A percentile compares a stretch with the other conserved stretches of the same genome.
Conservation (phyloP, 2,888 invertebrate genomes). For the Diplolepis rosae region DNA sequence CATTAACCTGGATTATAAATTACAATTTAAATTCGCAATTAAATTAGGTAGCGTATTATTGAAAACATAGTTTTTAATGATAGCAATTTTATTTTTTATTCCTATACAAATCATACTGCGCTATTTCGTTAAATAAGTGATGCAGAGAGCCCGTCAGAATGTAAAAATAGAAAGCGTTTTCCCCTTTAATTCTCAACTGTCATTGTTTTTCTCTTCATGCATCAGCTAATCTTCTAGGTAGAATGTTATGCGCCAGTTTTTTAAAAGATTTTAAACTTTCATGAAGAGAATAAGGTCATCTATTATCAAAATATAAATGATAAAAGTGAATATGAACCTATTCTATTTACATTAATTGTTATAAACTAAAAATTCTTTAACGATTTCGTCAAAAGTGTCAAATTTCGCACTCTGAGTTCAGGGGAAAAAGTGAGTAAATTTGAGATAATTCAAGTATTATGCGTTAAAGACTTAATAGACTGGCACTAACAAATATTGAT, state of each 20-base stretch:
- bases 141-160: not conserved
- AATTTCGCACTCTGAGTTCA: not conserved
- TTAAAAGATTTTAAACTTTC: constrained; percentile 15
- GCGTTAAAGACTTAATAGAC: constrained; percentile 1
- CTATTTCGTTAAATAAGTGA: constrained; percentile 1
- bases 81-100: not conserved
- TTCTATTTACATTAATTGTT: not conserved
- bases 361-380: not conserved
- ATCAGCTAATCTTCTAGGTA: constrained; percentile 8
- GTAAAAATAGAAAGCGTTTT: constrained; percentile 18
- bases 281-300: constrained; percentile 18
- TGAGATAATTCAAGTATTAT: constrained; percentile 5
- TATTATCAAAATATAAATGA: not conserved
- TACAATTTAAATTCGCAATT: not conserved
- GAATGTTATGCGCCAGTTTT: not conserved
- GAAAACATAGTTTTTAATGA: not conserved
- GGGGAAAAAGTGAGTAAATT: not conserved
- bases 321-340: not conserved
- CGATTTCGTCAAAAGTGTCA: no score
- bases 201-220: not conserved
- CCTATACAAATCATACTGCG: not conserved
- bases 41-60: not conserved
- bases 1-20: no score
- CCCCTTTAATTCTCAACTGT: not conserved
- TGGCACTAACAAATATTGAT: constrained; percentile 13